Evolutionary conservation across 2,888 invertebrate genomes (phyloP).

Genomic region (Nesidiocoris tenuis): DNA sequence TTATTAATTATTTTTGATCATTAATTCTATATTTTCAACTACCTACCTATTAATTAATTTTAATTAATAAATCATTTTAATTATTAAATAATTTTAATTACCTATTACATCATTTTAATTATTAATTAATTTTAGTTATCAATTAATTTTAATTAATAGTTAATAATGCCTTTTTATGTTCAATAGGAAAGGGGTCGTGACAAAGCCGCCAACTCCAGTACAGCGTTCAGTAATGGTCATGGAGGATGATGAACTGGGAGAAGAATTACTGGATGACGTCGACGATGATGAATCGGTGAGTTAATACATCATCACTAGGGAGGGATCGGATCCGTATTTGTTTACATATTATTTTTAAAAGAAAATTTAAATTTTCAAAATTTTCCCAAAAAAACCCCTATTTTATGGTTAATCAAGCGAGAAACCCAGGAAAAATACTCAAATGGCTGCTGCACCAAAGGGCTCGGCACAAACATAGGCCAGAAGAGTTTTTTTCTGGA

Average conservation of each 20-base stretch:
- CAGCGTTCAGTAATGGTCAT: conserved; percentile 53
- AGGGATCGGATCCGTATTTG: too few species aligned
- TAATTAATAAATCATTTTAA: background rate
- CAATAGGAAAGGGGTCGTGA: conserved; percentile 53
- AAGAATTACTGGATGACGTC: conserved; percentile 55
- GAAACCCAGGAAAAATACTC: too few species aligned
- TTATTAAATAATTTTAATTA: background rate
- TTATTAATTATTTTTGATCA: background rate
- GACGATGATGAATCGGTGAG: conserved; percentile 57
- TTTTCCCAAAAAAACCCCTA: too few species aligned
- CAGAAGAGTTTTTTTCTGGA: too few species aligned
- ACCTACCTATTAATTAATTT: background rate
- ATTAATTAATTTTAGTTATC: background rate
- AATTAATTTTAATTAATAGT: background rate
- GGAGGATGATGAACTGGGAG: conserved; percentile 56
- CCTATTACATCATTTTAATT: too few species aligned
- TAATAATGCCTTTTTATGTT: background rate
- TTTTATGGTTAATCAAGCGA: too few species aligned
- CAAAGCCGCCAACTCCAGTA: conserved; percentile 47
- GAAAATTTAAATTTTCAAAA: too few species aligned
- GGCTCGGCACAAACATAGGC: too few species aligned
- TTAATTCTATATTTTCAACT: background rate
- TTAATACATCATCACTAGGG: too few species aligned
- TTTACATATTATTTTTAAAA: too few species aligned
- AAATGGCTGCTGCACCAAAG: too few species aligned